phyloP scores from a whole-genome alignment of 2,113 vertebrate species.

The Lonchura striata region DNA sequence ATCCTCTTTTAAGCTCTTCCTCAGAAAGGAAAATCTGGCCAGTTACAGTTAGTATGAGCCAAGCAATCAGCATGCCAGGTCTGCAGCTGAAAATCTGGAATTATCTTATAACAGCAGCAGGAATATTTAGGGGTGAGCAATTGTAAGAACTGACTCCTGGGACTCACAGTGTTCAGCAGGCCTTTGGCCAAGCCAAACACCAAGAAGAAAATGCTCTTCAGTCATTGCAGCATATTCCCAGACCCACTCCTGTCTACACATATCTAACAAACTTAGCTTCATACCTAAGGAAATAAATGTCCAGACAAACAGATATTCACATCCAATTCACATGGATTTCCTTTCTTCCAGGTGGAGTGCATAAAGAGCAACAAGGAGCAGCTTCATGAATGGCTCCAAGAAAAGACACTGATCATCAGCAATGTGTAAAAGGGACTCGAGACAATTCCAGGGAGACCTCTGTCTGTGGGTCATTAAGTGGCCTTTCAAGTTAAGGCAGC shows the following conservation, averaged over 20 bases:
- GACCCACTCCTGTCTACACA: background rate
- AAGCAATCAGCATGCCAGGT: slow-evolving; percentile 31
- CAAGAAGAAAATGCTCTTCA: slow-evolving; percentile 50
- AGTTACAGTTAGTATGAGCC: background rate
- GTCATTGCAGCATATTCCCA: background rate
- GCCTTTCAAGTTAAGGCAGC: background rate
- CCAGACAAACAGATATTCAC: background rate
- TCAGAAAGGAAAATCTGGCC: slow-evolving; percentile 42
- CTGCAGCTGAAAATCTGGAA: slow-evolving; percentile 57
- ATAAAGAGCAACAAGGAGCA: background rate
- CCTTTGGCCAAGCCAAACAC: slow-evolving; percentile 68
- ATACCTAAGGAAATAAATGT: background rate
- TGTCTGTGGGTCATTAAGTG: background rate
- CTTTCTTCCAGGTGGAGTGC: slow-evolving; percentile 6
- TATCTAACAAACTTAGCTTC: background rate
- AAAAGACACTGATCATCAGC: background rate
- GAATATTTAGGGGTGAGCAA: slow-evolving; percentile 48
- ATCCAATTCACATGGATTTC: background rate
- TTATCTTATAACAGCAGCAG: slow-evolving; percentile 44
- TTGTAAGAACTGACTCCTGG: slow-evolving; percentile 39
- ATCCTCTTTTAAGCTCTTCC: slow-evolving; percentile 19
- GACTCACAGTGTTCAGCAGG: slow-evolving; percentile 8
- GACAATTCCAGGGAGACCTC: background rate
- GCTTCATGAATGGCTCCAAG: background rate
- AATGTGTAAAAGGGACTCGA: background rate